phyloP scores from a whole-genome alignment of 2,888 invertebrate genomes.

The Tortricodes alternella region DNA sequence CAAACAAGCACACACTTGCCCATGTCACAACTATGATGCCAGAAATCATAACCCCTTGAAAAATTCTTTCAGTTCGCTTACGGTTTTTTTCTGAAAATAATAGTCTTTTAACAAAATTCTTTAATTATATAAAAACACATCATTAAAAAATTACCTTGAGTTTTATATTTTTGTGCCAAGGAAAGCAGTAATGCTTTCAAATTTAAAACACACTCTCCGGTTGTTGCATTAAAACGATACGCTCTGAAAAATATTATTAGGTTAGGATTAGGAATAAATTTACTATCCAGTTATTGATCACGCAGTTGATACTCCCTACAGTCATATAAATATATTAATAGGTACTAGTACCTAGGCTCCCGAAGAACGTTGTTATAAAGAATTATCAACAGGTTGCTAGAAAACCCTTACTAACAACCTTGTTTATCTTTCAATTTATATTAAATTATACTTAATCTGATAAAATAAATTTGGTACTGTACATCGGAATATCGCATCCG shows the following conservation, averaged over 20 bases:
- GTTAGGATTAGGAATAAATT: no score
- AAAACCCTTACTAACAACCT: no score
- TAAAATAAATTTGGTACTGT: not conserved
- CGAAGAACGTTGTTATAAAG: no score
- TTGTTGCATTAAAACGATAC: conserved; percentile 52
- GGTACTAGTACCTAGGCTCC: no score
- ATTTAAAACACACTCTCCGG: conserved; percentile 53
- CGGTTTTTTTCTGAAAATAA: conserved; percentile 17
- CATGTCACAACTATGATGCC: conserved; percentile 15
- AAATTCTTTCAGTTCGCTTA: conserved; percentile 16
- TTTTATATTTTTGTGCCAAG: conserved; percentile 45
- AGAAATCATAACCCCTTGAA: conserved; percentile 8
- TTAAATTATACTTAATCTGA: no score
- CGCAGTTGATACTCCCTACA: no score
- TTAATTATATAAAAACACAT: not conserved
- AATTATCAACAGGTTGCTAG: no score
- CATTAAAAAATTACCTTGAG: conserved; percentile 40
- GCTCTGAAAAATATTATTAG: no score
- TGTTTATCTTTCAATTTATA: no score
- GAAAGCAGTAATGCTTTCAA: conserved; percentile 46
- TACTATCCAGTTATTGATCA: no score
- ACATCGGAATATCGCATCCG: conserved; percentile 46
- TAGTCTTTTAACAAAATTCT: not conserved
- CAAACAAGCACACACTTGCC: conserved; percentile 6
- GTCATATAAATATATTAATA: not conserved